Percentiles rank a stretch among this genome's conserved stretches.
These are phyloP conservation scores for Bos indicus DNA, from an alignment of 2,113 vertebrate genomes.

Conservation along the genomic window DNA sequence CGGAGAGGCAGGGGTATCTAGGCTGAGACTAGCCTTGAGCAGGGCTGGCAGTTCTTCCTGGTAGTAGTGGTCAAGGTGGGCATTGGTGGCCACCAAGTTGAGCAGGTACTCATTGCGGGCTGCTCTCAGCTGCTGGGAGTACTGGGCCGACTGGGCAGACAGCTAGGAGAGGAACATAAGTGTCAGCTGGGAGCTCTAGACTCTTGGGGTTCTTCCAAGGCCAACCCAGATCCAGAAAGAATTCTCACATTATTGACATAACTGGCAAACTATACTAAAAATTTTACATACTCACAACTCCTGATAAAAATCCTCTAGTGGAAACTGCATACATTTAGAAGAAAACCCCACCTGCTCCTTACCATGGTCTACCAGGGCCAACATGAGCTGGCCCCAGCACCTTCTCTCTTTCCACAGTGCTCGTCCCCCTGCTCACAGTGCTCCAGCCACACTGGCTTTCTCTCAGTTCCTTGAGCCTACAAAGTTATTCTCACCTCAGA, in stretches of 20 bases:
- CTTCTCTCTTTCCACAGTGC: not conserved
- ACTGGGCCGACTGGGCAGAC: constrained; percentile 82
- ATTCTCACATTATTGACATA: not conserved
- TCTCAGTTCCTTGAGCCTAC: not conserved
- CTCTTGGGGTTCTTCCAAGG: not conserved
- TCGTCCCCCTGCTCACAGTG: not conserved
- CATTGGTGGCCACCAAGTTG: constrained; percentile 82
- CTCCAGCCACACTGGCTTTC: not conserved
- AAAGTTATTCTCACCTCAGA: not conserved
- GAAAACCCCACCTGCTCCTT: not conserved
- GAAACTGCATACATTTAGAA: not conserved
- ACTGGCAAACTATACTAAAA: not conserved
- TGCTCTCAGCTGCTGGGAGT: constrained; percentile 82
- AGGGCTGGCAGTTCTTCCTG: constrained; percentile 80
- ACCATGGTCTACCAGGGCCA: not conserved
- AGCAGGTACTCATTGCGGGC: constrained; percentile 90
- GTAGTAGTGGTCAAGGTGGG: constrained; percentile 87
- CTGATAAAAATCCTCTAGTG: not conserved
- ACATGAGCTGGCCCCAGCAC: not conserved
- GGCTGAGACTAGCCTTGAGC: constrained; percentile 82
- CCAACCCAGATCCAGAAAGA: not conserved
- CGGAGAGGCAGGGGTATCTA: not conserved
- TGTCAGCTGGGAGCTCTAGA: not conserved
- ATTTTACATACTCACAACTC: not conserved
- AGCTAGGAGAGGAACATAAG: constrained; percentile 73